These are phyloP conservation scores for Mormoops blainvillei DNA, from an alignment of 2,113 vertebrate genomes.

Conservation along the genomic window DNA sequence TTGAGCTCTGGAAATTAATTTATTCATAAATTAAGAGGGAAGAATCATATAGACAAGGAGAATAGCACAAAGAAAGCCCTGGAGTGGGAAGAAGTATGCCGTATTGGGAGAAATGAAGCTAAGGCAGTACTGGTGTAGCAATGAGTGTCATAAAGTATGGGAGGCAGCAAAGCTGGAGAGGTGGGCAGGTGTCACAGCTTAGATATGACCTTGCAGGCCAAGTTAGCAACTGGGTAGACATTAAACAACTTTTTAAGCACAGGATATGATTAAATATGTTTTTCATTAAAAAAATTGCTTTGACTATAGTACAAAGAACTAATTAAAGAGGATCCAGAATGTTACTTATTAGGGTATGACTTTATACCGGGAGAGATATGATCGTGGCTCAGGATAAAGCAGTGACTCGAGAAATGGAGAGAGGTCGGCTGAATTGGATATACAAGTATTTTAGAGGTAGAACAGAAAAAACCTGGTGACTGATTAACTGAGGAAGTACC, in stretches of 20 bases:
- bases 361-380: neutral
- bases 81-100: rapidly evolving
- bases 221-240: neutral
- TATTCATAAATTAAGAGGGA: neutral
- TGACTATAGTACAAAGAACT: neutral
- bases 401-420: neutral
- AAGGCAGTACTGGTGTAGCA: neutral
- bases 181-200: neutral
- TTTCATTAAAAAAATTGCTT: neutral
- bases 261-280: neutral
- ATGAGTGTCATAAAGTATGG: neutral
- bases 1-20: neutral
- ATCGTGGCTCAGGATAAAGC: neutral
- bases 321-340: neutral
- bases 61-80: neutral
- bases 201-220: rapidly evolving
- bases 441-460: neutral
- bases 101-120: neutral
- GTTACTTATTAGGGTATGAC: neutral
- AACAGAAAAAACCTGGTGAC: neutral
- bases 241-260: neutral
- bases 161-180: neutral
- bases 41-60: neutral
- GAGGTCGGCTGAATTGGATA: neutral
- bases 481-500: neutral